Percentiles rank a stretch among this genome's conserved stretches.
Conservation (phyloP, 2,888 invertebrate species). For the Leucoma salicis region DNA sequence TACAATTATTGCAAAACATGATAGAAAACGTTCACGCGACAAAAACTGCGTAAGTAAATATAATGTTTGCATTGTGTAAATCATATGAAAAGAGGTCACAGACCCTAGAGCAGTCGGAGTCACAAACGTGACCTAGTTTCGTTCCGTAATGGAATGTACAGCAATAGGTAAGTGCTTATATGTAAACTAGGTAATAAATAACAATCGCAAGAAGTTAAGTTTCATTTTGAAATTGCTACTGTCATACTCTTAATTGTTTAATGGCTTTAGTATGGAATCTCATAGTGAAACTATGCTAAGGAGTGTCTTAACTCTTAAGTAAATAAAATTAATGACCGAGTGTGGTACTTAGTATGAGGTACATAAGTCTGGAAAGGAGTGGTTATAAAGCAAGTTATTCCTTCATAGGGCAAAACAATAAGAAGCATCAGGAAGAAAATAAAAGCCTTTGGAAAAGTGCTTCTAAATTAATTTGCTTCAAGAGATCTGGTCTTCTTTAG, state of each 20-base stretch:
- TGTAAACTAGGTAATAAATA: constrained; percentile 8
- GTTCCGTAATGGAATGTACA: constrained; percentile 26
- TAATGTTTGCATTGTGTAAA: constrained; percentile 28
- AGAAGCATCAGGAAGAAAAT: no score
- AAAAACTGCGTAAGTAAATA: constrained; percentile 37
- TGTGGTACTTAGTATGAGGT: no score
- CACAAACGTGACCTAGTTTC: constrained; percentile 33
- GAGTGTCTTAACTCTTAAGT: no score
- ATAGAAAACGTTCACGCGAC: constrained; percentile 19
- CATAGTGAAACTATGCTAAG: no score
- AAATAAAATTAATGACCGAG: no score
- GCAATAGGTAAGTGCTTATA: constrained; percentile 14
- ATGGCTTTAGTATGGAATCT: no score
- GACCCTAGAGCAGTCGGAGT: constrained; percentile 28
- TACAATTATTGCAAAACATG: constrained; percentile 15
- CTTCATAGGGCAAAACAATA: no score
- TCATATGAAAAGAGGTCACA: constrained; percentile 39
- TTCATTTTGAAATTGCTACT: neutral
- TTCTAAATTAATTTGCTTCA: no score
- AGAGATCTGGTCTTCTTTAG: no score
- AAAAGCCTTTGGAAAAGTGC: no score
- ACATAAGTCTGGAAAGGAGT: no score
- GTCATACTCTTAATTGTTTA: neutral
- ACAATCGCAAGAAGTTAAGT: constrained; percentile 4
- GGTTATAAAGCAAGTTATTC: no score